Evolutionary conservation across 2,113 vertebrate genomes (phyloP).

Genomic region (Marmota flaviventris): DNA sequence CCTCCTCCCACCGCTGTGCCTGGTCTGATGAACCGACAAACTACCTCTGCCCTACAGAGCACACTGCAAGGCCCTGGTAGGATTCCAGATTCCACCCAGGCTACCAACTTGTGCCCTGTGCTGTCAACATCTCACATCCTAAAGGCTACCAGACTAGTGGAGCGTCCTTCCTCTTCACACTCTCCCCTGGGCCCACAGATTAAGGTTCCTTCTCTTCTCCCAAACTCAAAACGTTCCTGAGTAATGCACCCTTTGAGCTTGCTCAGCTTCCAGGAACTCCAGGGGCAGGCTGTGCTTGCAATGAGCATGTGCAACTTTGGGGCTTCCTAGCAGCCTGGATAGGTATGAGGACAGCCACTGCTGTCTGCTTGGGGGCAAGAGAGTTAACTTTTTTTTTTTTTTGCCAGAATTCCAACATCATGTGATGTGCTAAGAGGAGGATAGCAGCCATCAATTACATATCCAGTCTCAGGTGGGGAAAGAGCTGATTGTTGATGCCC

Average conservation of each 20-base stretch:
- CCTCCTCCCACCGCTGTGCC: background rate
- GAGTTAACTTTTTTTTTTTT: background rate
- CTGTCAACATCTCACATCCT: background rate
- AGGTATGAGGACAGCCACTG: background rate
- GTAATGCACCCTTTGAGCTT: background rate
- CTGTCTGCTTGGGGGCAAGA: background rate
- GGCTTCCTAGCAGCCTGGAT: background rate
- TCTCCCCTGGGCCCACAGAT: background rate
- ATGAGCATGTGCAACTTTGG: background rate
- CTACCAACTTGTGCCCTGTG: background rate
- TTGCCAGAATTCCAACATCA: background rate
- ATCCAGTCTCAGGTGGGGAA: background rate
- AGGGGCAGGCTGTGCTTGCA: background rate
- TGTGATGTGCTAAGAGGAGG: background rate
- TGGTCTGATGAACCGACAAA: background rate
- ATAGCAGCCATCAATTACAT: conserved; percentile 37
- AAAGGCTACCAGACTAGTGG: background rate
- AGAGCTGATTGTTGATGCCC: background rate
- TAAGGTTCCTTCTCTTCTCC: background rate
- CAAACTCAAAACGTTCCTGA: background rate
- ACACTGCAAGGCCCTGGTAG: background rate
- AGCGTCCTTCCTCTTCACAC: background rate
- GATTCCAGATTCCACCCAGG: background rate
- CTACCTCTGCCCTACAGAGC: background rate
- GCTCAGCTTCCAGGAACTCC: background rate